phyloP scores from a whole-genome alignment of 2,888 invertebrate species.

The Epinotia nisella region DNA sequence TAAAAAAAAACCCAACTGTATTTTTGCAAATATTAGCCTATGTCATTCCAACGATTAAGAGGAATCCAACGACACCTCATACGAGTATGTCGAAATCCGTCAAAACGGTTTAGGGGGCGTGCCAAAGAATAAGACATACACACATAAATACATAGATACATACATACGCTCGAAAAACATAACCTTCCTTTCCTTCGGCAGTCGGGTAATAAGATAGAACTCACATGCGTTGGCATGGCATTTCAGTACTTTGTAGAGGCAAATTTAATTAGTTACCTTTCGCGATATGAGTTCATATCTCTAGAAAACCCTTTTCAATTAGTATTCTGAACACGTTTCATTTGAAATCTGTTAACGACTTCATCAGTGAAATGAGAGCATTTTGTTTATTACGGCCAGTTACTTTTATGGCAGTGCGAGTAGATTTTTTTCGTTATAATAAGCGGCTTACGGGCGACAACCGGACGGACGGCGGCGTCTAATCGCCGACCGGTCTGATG shows the following conservation, averaged over 20 bases:
- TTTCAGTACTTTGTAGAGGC: background rate
- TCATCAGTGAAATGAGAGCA: constrained; percentile 23
- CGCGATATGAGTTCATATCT: constrained; percentile 8
- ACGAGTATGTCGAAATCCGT: no score
- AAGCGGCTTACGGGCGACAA: constrained; percentile 29
- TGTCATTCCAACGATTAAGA: no score
- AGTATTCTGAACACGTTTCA: constrained; percentile 15
- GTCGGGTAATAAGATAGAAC: background rate
- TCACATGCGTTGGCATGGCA: background rate
- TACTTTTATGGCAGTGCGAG: background rate
- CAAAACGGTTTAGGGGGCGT: no score
- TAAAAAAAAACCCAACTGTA: no score
- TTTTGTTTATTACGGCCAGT: constrained; percentile 8
- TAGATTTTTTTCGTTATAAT: constrained; percentile 28
- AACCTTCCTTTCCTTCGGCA: no score
- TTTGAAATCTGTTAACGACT: constrained; percentile 31
- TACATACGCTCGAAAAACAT: no score
- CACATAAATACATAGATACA: no score
- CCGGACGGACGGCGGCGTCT: constrained; percentile 30
- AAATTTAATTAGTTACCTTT: background rate
- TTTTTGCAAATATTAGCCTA: no score
- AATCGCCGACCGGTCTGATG: constrained; percentile 43
- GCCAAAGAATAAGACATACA: no score
- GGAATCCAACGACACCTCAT: no score
- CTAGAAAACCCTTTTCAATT: background rate